Base-by-base conservation (phyloP, 1,140 invertebrate species). In the Campoletis sonorensis region DNA sequence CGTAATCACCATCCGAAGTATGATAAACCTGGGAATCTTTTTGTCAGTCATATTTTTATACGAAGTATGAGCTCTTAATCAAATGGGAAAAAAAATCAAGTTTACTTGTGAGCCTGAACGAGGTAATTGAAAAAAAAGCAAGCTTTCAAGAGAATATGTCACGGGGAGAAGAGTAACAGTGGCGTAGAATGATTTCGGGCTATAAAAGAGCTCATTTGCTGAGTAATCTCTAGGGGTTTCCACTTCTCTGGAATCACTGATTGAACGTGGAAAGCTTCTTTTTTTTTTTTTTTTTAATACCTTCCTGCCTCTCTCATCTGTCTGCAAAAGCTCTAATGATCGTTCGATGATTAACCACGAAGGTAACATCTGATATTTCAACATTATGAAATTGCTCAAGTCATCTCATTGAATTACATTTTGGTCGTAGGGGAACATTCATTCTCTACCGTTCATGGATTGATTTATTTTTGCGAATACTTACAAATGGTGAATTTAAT, bases 151-250 rank as follows among this genome's bases (percentile, higher is more conserved):
- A 54, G 51, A 4, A 54, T 54, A 5, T 64, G 11, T 15, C 23
- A 27, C 23, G 7, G 61, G 61, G 21, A 27, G n/a, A 27, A 26
- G 11, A 64, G 61, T 26, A n/a, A 13, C 61, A 64, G 61, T 64
- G 61, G 26, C 61, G 23, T 27, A 64, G 23, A 13, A 64, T 64
- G 61, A 64, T 64, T 64, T 64, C 26, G 11, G 11, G 2, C n/a
- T 8, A 23, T 15, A 64, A 26, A 64, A 64, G 26, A 64, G 61
- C 61, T 64, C 61, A 64, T 64, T 64, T 64, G 61, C 61, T 64
- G 61, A 64, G 61, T 64, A 64, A 64, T 64, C 61, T 23, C 61
- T 23, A 27, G n/a, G 61, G 61, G 61, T 64, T 64, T 64, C 26
- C 61, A 15, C 61, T 23, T 23, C 10, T 64, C 23, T 27, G 23